Conservation (phyloP, 1,140 invertebrate species). For the Neuroterus valhalla region DNA sequence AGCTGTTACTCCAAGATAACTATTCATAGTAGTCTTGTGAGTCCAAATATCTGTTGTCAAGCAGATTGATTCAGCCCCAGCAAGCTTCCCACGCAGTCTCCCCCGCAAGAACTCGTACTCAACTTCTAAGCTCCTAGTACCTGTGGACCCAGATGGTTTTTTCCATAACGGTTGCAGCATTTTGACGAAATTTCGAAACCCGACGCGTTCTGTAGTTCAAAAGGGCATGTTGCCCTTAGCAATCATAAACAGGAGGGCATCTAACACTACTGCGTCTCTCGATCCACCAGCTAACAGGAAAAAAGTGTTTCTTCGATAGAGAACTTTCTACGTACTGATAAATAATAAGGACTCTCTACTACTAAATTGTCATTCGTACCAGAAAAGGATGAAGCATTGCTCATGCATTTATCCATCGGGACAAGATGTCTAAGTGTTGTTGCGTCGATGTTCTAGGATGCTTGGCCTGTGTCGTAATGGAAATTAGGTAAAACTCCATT, state of each 20-base stretch:
- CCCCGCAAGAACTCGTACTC: neutral
- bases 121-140: neutral
- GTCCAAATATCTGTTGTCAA: neutral
- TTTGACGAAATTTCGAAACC: neutral
- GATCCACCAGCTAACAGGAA: neutral
- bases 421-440: neutral
- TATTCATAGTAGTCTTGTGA: neutral
- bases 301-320: neutral
- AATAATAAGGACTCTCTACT: neutral
- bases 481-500: too few species aligned
- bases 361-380: neutral
- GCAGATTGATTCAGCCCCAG: neutral
- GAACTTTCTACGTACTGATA: neutral
- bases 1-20: neutral
- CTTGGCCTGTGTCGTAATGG: neutral
- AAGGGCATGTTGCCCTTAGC: neutral
- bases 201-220: neutral
- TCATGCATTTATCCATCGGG: neutral
- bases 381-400: constrained; percentile 2
- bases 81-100: neutral
- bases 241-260: neutral
- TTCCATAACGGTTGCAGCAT: neutral
- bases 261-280: too few species aligned
- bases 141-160: neutral
- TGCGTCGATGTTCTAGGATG: neutral